A percentile compares a stretch with the other conserved stretches of the same genome.
Evolutionary conservation across 2,797 vertebrate genomes (phyloP).

Genomic region (Notamacropus eugenii): DNA sequence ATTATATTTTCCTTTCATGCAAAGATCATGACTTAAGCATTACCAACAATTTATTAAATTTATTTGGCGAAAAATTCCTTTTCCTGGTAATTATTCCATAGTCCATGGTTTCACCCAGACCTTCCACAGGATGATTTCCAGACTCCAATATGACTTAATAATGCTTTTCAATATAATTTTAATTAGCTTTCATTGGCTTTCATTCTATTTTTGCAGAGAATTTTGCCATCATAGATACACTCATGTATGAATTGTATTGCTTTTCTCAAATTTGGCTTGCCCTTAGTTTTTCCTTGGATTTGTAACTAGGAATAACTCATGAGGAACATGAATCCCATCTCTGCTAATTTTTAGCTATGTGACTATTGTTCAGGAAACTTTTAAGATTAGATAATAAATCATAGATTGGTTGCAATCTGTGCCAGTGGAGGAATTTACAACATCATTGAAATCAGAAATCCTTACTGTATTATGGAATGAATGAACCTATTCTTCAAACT

Average conservation of each 20-base stretch:
- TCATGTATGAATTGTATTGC: not conserved
- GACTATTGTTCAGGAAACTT: not conserved
- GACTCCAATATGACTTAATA: not conserved
- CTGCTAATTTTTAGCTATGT: not conserved
- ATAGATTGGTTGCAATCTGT: not conserved
- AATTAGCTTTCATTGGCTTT: not conserved
- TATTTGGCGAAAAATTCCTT: constrained; percentile 28
- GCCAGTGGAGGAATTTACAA: not conserved
- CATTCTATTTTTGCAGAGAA: not conserved
- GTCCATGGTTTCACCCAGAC: constrained; percentile 17
- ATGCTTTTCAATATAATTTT: not conserved
- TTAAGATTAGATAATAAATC: not conserved
- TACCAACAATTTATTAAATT: constrained; percentile 18
- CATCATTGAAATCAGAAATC: not conserved
- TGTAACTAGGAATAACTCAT: not conserved
- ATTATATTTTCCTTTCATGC: constrained; percentile 44
- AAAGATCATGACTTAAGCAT: not conserved
- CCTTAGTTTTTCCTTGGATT: not conserved
- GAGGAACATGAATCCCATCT: not conserved
- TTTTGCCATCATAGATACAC: not conserved
- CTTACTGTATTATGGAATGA: not conserved
- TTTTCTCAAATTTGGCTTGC: rapidly evolving
- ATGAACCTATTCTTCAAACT: not conserved
- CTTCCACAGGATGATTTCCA: not conserved
- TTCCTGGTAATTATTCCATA: not conserved